Evolutionary conservation across 2,888 invertebrate species (phyloP).

Genomic region (Masnerella sp.): DNA sequence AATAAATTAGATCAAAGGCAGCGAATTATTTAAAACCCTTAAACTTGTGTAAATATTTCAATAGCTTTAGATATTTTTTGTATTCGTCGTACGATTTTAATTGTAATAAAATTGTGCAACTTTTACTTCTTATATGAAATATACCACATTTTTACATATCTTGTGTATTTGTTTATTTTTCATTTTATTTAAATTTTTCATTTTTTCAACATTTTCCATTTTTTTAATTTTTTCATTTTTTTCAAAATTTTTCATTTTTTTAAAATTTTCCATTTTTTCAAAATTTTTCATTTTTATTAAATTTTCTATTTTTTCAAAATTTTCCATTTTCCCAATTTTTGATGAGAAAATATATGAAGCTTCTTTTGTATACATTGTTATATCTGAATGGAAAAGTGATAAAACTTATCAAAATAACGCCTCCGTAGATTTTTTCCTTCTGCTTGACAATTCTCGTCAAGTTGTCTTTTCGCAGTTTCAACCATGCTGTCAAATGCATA

Average conservation of each 20-base stretch:
- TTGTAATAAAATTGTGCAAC: slow-evolving; percentile 27
- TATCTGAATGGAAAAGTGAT: slow-evolving; percentile 29
- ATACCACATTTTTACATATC: slow-evolving; percentile 41
- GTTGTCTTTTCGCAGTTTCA: slow-evolving; percentile 19
- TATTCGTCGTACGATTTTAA: slow-evolving; percentile 23
- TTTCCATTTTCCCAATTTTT: not conserved
- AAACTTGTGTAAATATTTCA: slow-evolving; percentile 23
- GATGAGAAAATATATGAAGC: not conserved
- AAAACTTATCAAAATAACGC: slow-evolving; percentile 57
- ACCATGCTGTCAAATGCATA: slow-evolving; percentile 45
- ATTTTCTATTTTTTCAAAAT: not conserved
- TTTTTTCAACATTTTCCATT: slow-evolving; percentile 1
- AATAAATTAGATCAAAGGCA: not conserved
- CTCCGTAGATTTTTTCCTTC: slow-evolving; percentile 30
- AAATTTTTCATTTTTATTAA: too few relatives aligned
- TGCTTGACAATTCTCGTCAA: slow-evolving; percentile 15
- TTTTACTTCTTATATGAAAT: slow-evolving; percentile 40
- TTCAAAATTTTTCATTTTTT: not conserved
- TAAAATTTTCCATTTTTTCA: not conserved
- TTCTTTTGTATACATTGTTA: not conserved
- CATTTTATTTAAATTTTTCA: not conserved
- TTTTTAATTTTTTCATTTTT: not conserved
- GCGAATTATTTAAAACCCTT: not conserved
- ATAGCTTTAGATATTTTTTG: slow-evolving; percentile 4
- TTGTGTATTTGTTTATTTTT: too few relatives aligned